phyloP scores from a whole-genome alignment of 2,113 vertebrate species.

The Nycticorax nycticorax region DNA sequence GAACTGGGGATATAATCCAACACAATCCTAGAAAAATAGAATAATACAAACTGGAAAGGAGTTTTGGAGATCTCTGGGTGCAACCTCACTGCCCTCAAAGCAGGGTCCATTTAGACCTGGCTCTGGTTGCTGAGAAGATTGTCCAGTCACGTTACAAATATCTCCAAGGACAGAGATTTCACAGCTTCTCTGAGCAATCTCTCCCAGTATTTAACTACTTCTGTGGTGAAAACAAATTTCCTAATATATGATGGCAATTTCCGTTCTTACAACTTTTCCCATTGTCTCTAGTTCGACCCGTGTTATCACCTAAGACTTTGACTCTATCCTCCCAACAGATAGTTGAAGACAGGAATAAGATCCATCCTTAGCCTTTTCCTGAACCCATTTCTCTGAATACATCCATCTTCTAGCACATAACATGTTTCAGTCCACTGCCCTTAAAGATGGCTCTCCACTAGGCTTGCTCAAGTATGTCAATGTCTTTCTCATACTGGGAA shows the following conservation, averaged over 20 bases:
- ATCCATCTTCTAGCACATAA: background rate
- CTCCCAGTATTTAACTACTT: background rate
- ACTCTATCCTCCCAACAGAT: background rate
- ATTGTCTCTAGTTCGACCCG: background rate
- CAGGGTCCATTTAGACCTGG: background rate
- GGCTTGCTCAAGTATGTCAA: background rate
- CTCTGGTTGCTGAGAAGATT: background rate
- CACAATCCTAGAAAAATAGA: accelerated
- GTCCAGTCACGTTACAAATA: background rate
- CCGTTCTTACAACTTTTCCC: background rate
- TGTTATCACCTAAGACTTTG: background rate
- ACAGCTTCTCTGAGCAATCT: background rate
- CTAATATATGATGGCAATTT: background rate
- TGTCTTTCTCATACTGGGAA: background rate
- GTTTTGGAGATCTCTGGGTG: background rate
- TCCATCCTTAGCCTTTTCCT: background rate
- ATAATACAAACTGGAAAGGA: background rate
- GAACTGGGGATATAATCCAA: background rate
- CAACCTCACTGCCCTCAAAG: background rate
- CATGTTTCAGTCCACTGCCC: background rate
- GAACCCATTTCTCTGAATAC: background rate
- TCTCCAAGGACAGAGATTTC: background rate
- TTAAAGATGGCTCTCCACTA: background rate
- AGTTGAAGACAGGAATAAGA: background rate
- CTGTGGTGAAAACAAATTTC: background rate